A percentile compares a stretch with the other conserved stretches of the same genome.
Evolutionary conservation across 2,888 invertebrate genomes (phyloP).

Genomic region (Melanostoma mellinum): DNA sequence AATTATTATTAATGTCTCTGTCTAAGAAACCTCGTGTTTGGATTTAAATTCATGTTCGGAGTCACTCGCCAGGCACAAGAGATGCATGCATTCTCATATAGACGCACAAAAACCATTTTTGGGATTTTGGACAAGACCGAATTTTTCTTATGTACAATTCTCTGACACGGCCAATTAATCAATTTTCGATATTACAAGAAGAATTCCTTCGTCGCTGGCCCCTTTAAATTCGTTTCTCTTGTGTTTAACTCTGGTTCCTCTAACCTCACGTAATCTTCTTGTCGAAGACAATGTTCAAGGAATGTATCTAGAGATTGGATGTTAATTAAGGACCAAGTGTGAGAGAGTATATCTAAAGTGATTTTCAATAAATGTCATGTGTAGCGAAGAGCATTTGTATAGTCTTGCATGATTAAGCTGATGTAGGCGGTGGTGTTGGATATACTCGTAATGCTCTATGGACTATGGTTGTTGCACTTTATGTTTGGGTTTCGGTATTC

Average conservation of each 20-base stretch:
- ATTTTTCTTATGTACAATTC: constrained; percentile 71
- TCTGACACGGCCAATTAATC: constrained; percentile 80
- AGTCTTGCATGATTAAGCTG: constrained; percentile 63
- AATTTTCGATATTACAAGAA: constrained; percentile 79
- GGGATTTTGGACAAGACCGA: constrained; percentile 73
- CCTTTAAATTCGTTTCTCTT: constrained; percentile 25
- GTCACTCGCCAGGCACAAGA: constrained; percentile 74
- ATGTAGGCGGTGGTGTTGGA: constrained; percentile 61
- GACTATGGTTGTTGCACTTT: not conserved
- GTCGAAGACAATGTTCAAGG: constrained; percentile 67
- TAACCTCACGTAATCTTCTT: constrained; percentile 63
- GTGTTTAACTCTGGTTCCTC: constrained; percentile 39
- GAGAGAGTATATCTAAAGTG: constrained; percentile 56
- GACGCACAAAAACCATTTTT: constrained; percentile 69
- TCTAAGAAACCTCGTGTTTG: constrained; percentile 78
- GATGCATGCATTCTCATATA: constrained; percentile 68
- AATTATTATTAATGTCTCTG: constrained; percentile 78
- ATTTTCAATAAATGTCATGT: constrained; percentile 72
- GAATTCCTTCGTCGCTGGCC: constrained; percentile 62
- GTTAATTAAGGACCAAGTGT: constrained; percentile 61
- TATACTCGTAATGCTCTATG: not conserved
- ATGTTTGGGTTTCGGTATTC: constrained; percentile 46
- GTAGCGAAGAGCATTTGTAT: constrained; percentile 61
- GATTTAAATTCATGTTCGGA: constrained; percentile 76
- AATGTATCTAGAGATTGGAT: constrained; percentile 63